phyloP scores from a whole-genome alignment of 2,113 vertebrate genomes.

The Chauna torquata region DNA sequence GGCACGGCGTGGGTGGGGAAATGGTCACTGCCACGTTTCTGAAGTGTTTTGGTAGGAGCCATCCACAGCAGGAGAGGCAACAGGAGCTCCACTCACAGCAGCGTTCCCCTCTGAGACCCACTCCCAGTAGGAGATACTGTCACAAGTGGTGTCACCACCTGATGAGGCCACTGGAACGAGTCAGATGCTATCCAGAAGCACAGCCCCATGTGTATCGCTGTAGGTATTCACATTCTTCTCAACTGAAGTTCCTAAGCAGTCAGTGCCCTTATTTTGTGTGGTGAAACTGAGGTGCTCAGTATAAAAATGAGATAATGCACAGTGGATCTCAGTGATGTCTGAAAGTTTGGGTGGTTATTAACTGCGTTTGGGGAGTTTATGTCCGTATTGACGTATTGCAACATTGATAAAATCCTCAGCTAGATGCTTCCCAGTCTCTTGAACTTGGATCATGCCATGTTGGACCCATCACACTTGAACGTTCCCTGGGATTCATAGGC shows the following conservation, averaged over 20 bases:
- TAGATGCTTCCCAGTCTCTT: neutral
- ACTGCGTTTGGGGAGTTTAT: neutral
- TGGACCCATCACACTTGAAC: neutral
- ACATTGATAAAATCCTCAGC: neutral
- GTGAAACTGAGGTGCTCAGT: neutral
- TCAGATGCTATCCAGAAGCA: constrained; percentile 81
- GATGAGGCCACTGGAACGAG: constrained; percentile 72
- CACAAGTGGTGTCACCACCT: constrained; percentile 48
- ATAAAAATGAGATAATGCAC: neutral
- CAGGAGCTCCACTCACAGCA: neutral
- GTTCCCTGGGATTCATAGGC: neutral
- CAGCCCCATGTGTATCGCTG: constrained; percentile 63
- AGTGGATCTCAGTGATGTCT: neutral
- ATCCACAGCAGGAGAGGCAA: constrained; percentile 7
- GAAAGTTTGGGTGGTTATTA: neutral
- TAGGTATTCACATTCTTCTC: constrained; percentile 67
- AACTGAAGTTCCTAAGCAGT: neutral
- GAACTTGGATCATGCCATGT: neutral
- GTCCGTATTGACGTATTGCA: neutral
- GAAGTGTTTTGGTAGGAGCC: constrained; percentile 80
- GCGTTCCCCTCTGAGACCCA: neutral
- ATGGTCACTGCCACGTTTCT: constrained; percentile 76
- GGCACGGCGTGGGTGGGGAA: neutral
- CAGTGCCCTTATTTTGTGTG: neutral
- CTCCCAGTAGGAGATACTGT: neutral